phyloP scores from a whole-genome alignment of 2,797 vertebrate genomes.

The Lycodopsis pacificus region DNA sequence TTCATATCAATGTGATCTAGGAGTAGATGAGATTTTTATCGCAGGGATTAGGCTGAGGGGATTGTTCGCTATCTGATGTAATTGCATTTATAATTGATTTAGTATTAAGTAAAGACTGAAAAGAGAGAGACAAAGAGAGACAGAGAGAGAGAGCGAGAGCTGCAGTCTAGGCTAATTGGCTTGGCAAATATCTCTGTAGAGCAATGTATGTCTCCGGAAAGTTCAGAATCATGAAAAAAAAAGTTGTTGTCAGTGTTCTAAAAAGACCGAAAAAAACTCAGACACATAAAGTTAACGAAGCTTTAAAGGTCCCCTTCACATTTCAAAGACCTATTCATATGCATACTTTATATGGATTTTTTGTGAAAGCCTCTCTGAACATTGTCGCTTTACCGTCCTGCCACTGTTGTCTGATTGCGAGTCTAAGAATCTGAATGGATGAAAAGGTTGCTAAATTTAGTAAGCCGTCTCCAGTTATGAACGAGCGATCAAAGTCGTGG shows the following conservation, averaged over 20 bases:
- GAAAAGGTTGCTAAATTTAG: neutral
- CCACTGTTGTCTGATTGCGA: neutral
- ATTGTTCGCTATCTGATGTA: conserved; percentile 12
- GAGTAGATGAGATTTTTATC: conserved; percentile 55
- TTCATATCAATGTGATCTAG: conserved; percentile 34
- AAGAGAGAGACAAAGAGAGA: neutral
- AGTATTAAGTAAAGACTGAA: conserved; percentile 38
- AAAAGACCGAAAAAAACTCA: neutral
- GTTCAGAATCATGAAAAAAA: neutral
- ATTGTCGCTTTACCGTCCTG: neutral
- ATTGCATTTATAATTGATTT: conserved; percentile 58
- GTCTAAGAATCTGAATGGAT: neutral
- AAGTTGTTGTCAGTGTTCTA: neutral
- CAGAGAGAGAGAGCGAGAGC: neutral
- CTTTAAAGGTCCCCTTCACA: neutral
- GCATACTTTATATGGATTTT: neutral
- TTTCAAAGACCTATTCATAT: too few relatives aligned
- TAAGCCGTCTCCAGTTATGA: neutral
- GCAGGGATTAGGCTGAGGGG: conserved; percentile 45
- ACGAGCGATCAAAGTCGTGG: neutral
- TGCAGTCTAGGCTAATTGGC: conserved; percentile 11
- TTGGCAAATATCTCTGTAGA: conserved; percentile 31
- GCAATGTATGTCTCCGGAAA: neutral
- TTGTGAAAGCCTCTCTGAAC: neutral
- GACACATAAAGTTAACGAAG: neutral